These are phyloP conservation scores for Corvus moneduloides DNA, from an alignment of 2,113 vertebrate species.

Conservation along the genomic window DNA sequence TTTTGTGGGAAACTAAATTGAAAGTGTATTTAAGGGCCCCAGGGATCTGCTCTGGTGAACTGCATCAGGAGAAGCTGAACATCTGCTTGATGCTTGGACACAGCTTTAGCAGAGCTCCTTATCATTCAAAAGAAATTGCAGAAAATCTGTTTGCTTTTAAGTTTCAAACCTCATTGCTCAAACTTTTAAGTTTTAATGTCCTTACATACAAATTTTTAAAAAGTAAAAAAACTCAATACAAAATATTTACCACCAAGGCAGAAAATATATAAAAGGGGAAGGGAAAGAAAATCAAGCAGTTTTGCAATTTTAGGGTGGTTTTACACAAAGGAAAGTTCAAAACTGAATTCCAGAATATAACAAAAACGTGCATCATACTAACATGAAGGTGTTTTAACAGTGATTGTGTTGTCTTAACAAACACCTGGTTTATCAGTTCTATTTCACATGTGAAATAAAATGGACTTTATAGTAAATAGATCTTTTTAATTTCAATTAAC, in stretches of 20 bases:
- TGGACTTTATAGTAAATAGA: constrained; percentile 55
- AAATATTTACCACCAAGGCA: background rate
- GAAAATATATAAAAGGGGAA: background rate
- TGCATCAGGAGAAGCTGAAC: background rate
- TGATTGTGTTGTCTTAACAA: constrained; percentile 15
- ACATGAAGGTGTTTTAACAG: constrained; percentile 52
- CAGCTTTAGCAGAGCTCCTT: background rate
- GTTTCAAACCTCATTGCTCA: background rate
- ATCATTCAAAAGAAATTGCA: background rate
- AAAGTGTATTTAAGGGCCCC: constrained; percentile 17
- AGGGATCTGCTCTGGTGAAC: constrained; percentile 13
- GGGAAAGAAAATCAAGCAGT: background rate
- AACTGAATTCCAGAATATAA: constrained; percentile 6
- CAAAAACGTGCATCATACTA: constrained; percentile 9
- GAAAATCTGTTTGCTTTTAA: background rate
- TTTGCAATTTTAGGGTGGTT: background rate
- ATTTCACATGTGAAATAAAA: constrained; percentile 62
- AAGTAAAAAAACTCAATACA: background rate
- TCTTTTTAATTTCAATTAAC: constrained; percentile 41
- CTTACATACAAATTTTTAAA: background rate
- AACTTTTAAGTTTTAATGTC: background rate
- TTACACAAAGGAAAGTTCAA: constrained; percentile 17
- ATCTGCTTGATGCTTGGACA: background rate
- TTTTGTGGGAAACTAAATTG: constrained; percentile 39
- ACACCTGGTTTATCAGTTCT: background rate